Evolutionary conservation across 2,888 invertebrate genomes (phyloP).

Genomic region (Eudemis profundana): DNA sequence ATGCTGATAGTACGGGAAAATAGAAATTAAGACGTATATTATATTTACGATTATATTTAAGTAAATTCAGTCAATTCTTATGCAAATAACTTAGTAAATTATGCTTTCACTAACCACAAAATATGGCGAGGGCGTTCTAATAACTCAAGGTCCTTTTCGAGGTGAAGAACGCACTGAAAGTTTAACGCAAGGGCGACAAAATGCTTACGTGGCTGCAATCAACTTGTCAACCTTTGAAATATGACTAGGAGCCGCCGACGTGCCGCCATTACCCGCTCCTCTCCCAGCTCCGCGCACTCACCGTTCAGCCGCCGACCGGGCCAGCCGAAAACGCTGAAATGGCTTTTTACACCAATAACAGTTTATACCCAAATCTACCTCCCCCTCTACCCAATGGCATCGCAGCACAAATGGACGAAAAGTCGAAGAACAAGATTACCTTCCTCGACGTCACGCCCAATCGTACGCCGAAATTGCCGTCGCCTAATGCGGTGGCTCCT

Average conservation of each 20-base stretch:
- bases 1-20: too few relatives aligned
- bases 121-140: conserved; percentile 28
- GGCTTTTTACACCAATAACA: conserved; percentile 67
- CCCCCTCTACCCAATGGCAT: conserved; percentile 69
- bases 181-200: conserved; percentile 68
- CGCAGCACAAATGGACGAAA: conserved; percentile 62
- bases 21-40: background rate
- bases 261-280: conserved; percentile 57
- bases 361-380: conserved; percentile 59
- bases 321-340: conserved; percentile 55
- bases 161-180: conserved; percentile 71
- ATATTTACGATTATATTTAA: background rate
- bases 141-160: conserved; percentile 62
- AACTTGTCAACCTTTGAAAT: conserved; percentile 76
- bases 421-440: conserved; percentile 65
- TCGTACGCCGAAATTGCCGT: conserved; percentile 63
- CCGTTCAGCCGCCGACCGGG: conserved; percentile 53
- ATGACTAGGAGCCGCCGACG: conserved; percentile 60
- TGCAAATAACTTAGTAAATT: conserved; percentile 18
- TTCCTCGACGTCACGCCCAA: conserved; percentile 76
- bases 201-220: conserved; percentile 68
- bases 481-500: conserved; percentile 67
- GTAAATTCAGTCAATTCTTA: background rate
- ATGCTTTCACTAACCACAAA: conserved; percentile 18
- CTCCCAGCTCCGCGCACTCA: conserved; percentile 48